Base-by-base conservation (phyloP, 2,888 invertebrate genomes). In the Marasmarcha lunaedactyla region DNA sequence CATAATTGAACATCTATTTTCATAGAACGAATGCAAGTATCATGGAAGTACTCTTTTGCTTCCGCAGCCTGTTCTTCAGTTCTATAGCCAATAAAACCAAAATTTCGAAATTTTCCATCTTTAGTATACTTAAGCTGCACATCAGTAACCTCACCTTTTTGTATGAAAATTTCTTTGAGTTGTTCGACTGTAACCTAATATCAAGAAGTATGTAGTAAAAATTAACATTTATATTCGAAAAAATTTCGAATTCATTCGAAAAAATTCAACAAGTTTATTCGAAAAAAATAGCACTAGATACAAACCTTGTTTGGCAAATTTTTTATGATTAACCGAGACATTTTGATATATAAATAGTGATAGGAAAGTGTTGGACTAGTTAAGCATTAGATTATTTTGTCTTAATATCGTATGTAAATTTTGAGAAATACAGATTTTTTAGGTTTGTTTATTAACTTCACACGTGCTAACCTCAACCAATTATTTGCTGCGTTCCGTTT, bases 71-170 rank as follows among this genome's bases (percentile, higher is more conserved):
- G 91, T 36, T 90, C 88, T 45, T 91, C 92, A 14, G 85, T 88
- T 59, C 93, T 90, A 68, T 89, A 98, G 5, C 98, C 98, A 51
- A 99, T 84, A 63, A 98, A 98, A 2, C 91, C 95, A 77, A 98
- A 98, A 55, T 92, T 90, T 43, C 98, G 86, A 66, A 98, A 98
- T 61, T 90, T 90, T 6, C 98, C 97, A 81, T 94, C 91, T 52
- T 90, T 88, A 0, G 95, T 95, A 59, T 92, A 97, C 68, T 98
- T 98, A 5, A 98, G 72, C 56, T 95, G 94, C 5, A 97, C 88
- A 78, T 99, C 98, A 5, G 98, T 98, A 6, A 99, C 89, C 46
- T 88, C 87, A 14, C 97, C 97, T 59, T 92, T 91, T 54, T 89
- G 71, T 37, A 89, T 85, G 67, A 98, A 97, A 39, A 91, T 65